These are phyloP conservation scores for Rhinichthys osculus DNA, from an alignment of 2,797 vertebrate species.

Conservation along the genomic window DNA sequence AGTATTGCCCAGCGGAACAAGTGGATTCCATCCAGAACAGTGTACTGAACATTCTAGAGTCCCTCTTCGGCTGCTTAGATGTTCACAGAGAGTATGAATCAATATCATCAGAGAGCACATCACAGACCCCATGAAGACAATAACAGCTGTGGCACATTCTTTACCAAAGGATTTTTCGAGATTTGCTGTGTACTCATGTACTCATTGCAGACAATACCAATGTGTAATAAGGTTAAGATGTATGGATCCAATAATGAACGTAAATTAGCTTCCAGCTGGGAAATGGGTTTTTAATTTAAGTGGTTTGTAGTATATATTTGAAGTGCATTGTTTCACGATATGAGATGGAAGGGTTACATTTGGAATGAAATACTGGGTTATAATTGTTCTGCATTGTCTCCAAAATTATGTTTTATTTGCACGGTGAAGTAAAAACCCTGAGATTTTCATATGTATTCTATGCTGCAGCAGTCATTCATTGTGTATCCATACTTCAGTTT, in stretches of 20 bases:
- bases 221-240: neutral
- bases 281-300: neutral
- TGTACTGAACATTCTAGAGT: conserved; percentile 78
- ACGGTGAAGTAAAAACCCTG: neutral
- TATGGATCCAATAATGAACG: neutral
- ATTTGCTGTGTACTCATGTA: neutral
- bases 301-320: neutral
- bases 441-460: neutral
- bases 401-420: neutral
- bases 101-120: conserved; percentile 32
- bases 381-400: neutral
- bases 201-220: too few species aligned
- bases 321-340: neutral
- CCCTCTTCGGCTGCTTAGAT: conserved; percentile 83
- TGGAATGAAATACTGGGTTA: neutral
- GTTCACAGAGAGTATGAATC: conserved; percentile 79
- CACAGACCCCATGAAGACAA: conserved; percentile 36
- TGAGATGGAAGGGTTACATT: neutral
- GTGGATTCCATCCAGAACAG: conserved; percentile 88
- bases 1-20: conserved; percentile 93
- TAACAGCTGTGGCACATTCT: neutral
- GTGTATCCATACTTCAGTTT: neutral
- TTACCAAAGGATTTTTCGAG: neutral
- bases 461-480: neutral
- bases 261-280: neutral